Percentiles rank a stretch among this genome's conserved stretches.
phyloP scores from a whole-genome alignment of 2,113 vertebrate species.

The Paralichthys olivaceus region DNA sequence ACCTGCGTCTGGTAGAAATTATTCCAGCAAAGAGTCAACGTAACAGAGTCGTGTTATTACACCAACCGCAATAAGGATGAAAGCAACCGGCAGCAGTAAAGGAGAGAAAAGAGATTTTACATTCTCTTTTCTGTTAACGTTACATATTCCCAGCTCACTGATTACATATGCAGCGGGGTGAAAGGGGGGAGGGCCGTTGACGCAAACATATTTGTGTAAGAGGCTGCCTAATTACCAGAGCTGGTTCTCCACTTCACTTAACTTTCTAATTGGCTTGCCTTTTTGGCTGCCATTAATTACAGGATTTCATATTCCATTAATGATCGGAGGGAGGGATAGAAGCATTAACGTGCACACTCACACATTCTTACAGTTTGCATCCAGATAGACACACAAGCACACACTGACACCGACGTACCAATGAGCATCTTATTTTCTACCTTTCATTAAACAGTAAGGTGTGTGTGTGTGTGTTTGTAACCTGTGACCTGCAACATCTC shows the following conservation, averaged over 20 bases:
- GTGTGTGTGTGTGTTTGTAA: constrained; percentile 34
- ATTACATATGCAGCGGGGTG: constrained; percentile 71
- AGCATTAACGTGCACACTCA: constrained; percentile 22
- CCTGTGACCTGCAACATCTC: constrained; percentile 32
- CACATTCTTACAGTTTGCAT: constrained; percentile 48
- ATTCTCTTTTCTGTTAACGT: constrained; percentile 60
- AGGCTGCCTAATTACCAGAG: constrained; percentile 89
- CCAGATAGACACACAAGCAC: constrained; percentile 17
- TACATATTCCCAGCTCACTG: constrained; percentile 61
- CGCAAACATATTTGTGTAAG: constrained; percentile 87
- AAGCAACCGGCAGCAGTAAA: constrained; percentile 39
- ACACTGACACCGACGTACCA: constrained; percentile 50
- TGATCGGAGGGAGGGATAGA: constrained; percentile 76
- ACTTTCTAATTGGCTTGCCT: constrained; percentile 99
- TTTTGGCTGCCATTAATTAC: constrained; percentile 97
- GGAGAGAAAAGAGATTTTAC: constrained; percentile 22
- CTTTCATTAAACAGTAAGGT: constrained; percentile 38
- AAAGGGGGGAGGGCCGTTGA: constrained; percentile 53
- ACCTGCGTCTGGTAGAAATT: not conserved
- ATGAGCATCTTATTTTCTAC: constrained; percentile 45
- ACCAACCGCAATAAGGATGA: constrained; percentile 14
- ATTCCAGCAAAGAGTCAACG: constrained; percentile 30
- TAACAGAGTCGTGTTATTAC: constrained; percentile 18
- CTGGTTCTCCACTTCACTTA: constrained; percentile 97
- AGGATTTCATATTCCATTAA: constrained; percentile 97